These are phyloP conservation scores for Nemotelus nigrinus DNA, from an alignment of 2,888 invertebrate species.

Conservation along the genomic window DNA sequence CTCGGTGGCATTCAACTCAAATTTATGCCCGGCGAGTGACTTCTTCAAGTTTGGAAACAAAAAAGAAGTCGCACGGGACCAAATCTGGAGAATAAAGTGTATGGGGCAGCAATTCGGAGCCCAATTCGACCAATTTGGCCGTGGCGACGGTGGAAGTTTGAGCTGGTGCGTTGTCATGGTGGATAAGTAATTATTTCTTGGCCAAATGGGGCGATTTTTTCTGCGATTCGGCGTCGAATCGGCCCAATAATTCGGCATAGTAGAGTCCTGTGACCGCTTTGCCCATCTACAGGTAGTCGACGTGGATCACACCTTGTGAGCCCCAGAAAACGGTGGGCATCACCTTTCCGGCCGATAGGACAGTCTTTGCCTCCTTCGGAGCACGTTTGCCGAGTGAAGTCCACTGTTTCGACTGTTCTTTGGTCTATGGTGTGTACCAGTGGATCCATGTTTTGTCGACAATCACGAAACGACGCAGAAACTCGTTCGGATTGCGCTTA, in stretches of 20 bases:
- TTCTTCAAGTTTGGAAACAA: slow-evolving; percentile 22
- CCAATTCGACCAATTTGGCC: slow-evolving; percentile 25
- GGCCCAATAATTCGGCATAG: slow-evolving; percentile 35
- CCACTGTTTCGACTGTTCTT: slow-evolving; percentile 45
- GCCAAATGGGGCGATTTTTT: slow-evolving; percentile 18
- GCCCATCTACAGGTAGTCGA: slow-evolving; percentile 39
- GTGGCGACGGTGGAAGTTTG: slow-evolving; percentile 16
- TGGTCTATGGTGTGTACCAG: slow-evolving; percentile 41
- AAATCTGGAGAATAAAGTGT: background rate
- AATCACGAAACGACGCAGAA: slow-evolving; percentile 32
- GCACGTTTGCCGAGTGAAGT: slow-evolving; percentile 41
- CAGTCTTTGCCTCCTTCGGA: slow-evolving; percentile 41
- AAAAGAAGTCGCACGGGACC: slow-evolving; percentile 9
- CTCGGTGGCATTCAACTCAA: slow-evolving; percentile 5
- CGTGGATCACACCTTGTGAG: slow-evolving; percentile 41
- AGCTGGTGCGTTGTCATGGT: slow-evolving; percentile 27
- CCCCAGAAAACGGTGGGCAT: slow-evolving; percentile 43
- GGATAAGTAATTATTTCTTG: slow-evolving; percentile 10
- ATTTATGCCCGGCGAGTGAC: slow-evolving; percentile 15
- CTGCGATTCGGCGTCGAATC: slow-evolving; percentile 27
- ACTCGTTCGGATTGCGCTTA: slow-evolving; percentile 33
- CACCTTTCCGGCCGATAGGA: slow-evolving; percentile 39
- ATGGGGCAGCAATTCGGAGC: slow-evolving; percentile 23
- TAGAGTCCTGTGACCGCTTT: no score
- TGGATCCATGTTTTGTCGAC: slow-evolving; percentile 40